Evolutionary conservation across 2,888 invertebrate species (phyloP), one percentile per base, ranked within the genome.

Genomic region (Rotaria socialis): DNA sequence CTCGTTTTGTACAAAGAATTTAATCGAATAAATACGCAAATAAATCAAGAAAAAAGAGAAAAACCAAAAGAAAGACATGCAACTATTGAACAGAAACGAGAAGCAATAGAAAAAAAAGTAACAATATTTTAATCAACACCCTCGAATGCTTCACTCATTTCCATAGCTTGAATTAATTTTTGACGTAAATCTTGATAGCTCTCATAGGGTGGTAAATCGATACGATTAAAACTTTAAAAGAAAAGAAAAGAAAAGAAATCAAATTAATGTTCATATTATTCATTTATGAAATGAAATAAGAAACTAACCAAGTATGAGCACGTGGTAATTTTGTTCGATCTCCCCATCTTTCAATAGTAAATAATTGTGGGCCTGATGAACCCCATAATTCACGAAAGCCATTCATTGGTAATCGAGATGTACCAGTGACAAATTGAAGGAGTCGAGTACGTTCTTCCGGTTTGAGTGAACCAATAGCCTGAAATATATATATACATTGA

Each of bases 301-400:
- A 22, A 55, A 67, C 67, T 35, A 67, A 98, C 97, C 99, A 99
- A 27, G 99, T 99, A 90, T 99, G 99, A 87, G 98, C 97, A 88
- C 98, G 92, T 0, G 98, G 99, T 91, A 95, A 95, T 92, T 97
- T 96, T 84, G 95, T 95, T 0, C 94, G 94, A 41, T 94, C 94
- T 85, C 97, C 98, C 98, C 98, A 98, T 91, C 95, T 96, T 92
- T 98, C 98, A 87, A 99, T 96, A 16, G 97, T 98, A 92, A 98
- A 99, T 89, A 96, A 94, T 91, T 99, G 98, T 11, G 97, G 97
- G 16, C 98, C 98, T 92, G 97, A 98, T 89, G 96, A 96, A 58
- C 98, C 98, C 92, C 98, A 97, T 87, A 99, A 92, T 92, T 99
- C 98, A 90, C 96, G 96, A 92, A 99, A 99, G 74, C 98, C 99